Conservation (phyloP, 2,113 vertebrate species). For the Carassius carassius region DNA sequence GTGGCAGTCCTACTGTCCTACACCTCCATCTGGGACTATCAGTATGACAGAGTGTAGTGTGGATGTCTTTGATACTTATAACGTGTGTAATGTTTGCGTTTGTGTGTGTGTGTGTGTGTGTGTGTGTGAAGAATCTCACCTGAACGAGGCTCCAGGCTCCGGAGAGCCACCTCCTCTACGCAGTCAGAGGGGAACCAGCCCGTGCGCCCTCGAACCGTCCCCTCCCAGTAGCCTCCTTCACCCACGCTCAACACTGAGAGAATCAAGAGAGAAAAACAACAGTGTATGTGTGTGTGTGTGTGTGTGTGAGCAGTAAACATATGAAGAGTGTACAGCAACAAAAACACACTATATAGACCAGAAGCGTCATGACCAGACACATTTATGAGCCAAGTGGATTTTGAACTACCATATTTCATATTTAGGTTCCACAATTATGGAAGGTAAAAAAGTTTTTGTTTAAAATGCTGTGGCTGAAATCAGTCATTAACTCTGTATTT, state of each 20-base stretch:
- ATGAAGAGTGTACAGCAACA: conserved; percentile 1
- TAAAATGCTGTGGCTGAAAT: not conserved
- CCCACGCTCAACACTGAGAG: conserved; percentile 86
- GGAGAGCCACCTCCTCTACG: conserved; percentile 87
- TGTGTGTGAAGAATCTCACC: conserved; percentile 69
- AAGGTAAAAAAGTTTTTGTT: not conserved
- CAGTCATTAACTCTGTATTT: not conserved
- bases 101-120: not conserved
- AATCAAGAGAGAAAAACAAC: conserved; percentile 34
- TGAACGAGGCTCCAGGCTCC: conserved; percentile 85
- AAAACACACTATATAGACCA: conserved; percentile 2
- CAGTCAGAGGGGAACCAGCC: conserved; percentile 95
- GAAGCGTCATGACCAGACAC: not conserved
- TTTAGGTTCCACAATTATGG: not conserved
- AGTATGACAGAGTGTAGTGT: not conserved
- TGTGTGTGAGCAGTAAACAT: not conserved
- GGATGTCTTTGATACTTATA: conserved; percentile 1
- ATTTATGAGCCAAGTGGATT: not conserved
- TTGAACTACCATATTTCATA: not conserved
- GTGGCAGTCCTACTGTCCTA: conserved; percentile 6
- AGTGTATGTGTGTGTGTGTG: conserved; percentile 43
- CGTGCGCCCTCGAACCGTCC: conserved; percentile 85
- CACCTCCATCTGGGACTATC: not conserved
- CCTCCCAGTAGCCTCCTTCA: conserved; percentile 94
- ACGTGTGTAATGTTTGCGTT: not conserved